Evolutionary conservation across 2,888 invertebrate genomes (phyloP), one percentile per base, ranked within the genome.

Genomic region (Drosophila meridiana): DNA sequence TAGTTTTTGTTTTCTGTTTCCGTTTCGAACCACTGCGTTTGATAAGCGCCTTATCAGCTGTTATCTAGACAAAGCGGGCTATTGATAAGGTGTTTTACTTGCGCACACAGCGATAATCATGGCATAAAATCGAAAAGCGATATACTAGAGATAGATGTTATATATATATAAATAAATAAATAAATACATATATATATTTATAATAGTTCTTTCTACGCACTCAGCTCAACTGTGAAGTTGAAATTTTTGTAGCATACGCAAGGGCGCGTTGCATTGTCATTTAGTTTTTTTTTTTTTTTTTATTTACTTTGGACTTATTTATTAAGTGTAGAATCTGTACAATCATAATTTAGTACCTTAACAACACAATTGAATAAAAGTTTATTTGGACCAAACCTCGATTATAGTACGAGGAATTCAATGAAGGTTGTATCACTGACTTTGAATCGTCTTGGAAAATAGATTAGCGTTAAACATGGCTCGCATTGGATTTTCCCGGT

Each of bases 31-130:
- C 20, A n/a, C 30, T 26, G 7, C n/a, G 11, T 9, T 47, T 59
- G 77, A 78, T 78, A 78, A 75, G 64, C 26, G 42, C 47, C 52
- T 76, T 71, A 78, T 78, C 80, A 38, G 43, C 9, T 26, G 60
- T 30, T 50, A 30, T 36, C 50, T 32, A 48, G 32, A 57, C 61
- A 48, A 55, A 61, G 36, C 61, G 42, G 32, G 14, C 32, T 34
- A 50, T 26, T 61, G 67, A 73, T 79, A 78, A 72, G 59, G 50
- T 71, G 50, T 69, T 50, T 62, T 34, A 61, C 57, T 36, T 47
- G 42, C 45, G 52, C 52, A 52, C 52, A 52, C 30, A 30, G 30
- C 28, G 48, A 73, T 63, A 69, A 61, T 40, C 69, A 56, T 57
- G 13, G 28, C 55, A 69, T 50, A 42, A 26, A 57, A 58, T n/a